These are phyloP conservation scores for Steinernema khuongi DNA, from an alignment of 1,140 invertebrate species.

Conservation along the genomic window DNA sequence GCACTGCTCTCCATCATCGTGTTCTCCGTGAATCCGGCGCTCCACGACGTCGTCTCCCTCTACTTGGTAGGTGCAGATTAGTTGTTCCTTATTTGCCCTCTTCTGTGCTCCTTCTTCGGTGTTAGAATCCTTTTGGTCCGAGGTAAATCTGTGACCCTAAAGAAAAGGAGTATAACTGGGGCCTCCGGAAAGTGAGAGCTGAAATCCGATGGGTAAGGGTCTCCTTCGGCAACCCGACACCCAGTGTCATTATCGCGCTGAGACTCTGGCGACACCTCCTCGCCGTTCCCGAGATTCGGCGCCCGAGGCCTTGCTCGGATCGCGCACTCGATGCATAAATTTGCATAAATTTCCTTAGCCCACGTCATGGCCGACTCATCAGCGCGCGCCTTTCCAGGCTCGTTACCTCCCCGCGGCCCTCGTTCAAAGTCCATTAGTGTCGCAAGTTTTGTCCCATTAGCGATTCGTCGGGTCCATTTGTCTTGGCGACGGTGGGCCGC, in stretches of 20 bases:
- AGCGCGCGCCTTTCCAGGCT: neutral
- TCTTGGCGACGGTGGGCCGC: neutral
- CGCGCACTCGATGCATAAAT: constrained; percentile 7
- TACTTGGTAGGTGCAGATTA: neutral
- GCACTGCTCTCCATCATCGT: neutral
- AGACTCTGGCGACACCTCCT: neutral
- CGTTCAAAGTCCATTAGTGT: constrained; percentile 1
- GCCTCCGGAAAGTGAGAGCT: too few species aligned
- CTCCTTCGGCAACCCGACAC: too few species aligned
- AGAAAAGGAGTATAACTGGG: too few species aligned
- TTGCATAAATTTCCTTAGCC: neutral
- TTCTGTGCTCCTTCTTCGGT: neutral
- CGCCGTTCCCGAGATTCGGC: neutral
- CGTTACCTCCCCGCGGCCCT: neutral
- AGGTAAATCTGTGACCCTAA: too few species aligned
- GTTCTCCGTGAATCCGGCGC: neutral
- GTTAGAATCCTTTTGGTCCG: too few species aligned
- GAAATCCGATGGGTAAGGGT: too few species aligned
- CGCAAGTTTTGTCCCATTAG: constrained; percentile 5
- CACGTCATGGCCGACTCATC: neutral
- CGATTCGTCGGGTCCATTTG: constrained; percentile 6
- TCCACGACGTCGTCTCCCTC: constrained; percentile 11
- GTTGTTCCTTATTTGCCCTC: too few species aligned
- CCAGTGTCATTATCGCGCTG: too few species aligned
- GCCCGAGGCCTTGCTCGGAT: neutral